Base-by-base conservation (phyloP, 2,797 vertebrate species). In the Decapterus maruadsi region DNA sequence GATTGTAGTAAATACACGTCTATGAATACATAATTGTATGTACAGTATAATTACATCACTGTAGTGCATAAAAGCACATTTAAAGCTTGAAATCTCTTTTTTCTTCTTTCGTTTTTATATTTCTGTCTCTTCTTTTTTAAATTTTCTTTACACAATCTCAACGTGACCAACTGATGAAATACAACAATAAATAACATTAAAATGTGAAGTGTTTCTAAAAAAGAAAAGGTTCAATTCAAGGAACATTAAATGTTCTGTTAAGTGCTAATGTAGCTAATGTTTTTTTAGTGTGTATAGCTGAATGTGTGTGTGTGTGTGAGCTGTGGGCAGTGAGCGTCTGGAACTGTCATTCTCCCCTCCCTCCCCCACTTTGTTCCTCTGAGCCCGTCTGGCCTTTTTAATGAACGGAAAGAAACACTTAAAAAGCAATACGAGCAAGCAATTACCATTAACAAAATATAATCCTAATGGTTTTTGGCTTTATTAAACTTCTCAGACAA, bases 341-440 rank as follows among this genome's bases (percentile, higher is more conserved):
- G 70, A 77, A 68, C 77, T 74, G 88, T 84, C 85, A 64, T 75
- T 87, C 65, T 87, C 65, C 68, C 69, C 61, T 60, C 22, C 36
- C 63, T 34, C 31, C 26, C 26, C 26, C 80, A 72, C 80, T 84
- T 79, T 75, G 77, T 83, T 88, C 81, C 78, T 81, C 50, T 42
- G 51, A 85, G 72, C 63, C 67, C 79, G 83, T 82, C 82, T 87
- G 84, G 83, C 55, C 81, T 26, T 87, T 90, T 86, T 90, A 92
- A 89, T 88, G 88, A 85, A 84, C 10, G 72, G 83, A 91, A 90
- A 90, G 77, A 82, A 91, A 87, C 86, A 90, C 85, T 90, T 90
- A 83, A 80, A 87, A 87, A 83, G 85, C 84, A 83, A 89, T 85
- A 75, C 46, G 75, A 84, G 57, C 42, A 1, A 75, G 75, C 78